These are phyloP conservation scores for Macrophya annulata DNA, from an alignment of 2,888 invertebrate species.

Conservation along the genomic window DNA sequence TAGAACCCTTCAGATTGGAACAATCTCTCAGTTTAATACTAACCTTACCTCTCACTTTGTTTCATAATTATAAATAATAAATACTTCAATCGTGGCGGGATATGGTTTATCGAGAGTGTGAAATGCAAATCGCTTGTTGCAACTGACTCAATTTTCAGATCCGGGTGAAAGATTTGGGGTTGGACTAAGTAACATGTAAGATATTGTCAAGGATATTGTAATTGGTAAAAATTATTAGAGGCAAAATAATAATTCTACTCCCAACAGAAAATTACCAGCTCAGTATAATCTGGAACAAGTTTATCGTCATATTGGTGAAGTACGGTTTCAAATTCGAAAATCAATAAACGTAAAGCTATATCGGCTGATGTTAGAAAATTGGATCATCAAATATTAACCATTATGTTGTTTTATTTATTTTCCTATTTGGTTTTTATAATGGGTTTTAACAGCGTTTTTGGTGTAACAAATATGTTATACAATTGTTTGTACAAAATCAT, in stretches of 20 bases:
- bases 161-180: not conserved
- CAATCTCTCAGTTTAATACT: too few relatives aligned
- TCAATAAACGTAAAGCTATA: not conserved
- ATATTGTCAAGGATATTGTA: too few relatives aligned
- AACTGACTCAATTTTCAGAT: slow-evolving; percentile 4
- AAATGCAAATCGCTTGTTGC: not conserved
- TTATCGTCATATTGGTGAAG: not conserved
- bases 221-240: too few relatives aligned
- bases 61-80: too few relatives aligned
- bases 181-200: not conserved
- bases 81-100: not conserved
- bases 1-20: too few relatives aligned
- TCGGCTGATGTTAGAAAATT: not conserved
- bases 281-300: slow-evolving; percentile 8
- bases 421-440: slow-evolving; percentile 7
- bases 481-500: slow-evolving; percentile 22
- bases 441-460: slow-evolving; percentile 25
- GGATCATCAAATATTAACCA: not conserved
- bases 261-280: slow-evolving; percentile 12
- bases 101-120: not conserved
- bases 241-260: not conserved
- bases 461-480: slow-evolving; percentile 41
- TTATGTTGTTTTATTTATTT: slow-evolving; percentile 27
- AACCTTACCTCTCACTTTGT: too few relatives aligned
- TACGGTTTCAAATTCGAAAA: not conserved